A percentile compares a stretch with the other conserved stretches of the same genome.
Conservation (phyloP, 2,797 vertebrate species). For the Crax fasciolata region DNA sequence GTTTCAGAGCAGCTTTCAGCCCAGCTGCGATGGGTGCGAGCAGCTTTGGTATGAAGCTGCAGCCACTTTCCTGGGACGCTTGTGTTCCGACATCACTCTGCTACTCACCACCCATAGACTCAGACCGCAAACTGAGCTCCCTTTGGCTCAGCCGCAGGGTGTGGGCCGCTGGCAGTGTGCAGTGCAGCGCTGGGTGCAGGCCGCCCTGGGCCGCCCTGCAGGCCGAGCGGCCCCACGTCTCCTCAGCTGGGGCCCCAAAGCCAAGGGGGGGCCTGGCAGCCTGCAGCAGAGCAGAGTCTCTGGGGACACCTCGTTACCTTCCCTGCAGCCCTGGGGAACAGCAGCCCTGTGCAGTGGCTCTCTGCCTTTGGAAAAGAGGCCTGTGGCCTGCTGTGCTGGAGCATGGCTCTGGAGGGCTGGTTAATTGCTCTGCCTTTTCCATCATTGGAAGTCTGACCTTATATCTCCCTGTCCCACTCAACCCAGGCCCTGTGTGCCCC, state of each 20-base stretch:
- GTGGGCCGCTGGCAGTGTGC: background rate
- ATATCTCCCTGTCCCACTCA: background rate
- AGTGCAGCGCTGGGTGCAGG: too few relatives aligned
- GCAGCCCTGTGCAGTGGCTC: background rate
- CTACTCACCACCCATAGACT: background rate
- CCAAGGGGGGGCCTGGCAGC: background rate
- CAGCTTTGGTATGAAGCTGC: accelerated
- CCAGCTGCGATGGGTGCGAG: background rate
- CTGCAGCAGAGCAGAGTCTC: background rate
- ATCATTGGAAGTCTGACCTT: background rate
- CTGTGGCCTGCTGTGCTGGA: background rate
- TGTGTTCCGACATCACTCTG: background rate
- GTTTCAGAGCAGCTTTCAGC: background rate
- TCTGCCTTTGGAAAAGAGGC: background rate
- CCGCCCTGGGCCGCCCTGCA: background rate
- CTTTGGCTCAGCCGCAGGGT: background rate
- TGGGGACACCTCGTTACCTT: background rate
- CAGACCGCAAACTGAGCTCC: too few relatives aligned
- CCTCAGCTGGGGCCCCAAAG: background rate
- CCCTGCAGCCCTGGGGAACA: background rate
- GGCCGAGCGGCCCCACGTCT: background rate
- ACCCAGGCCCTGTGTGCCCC: accelerated
- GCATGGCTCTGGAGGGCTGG: background rate
- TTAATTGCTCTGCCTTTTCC: conserved; percentile 7
- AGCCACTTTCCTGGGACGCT: too few relatives aligned